These are phyloP conservation scores for Sebastes cheni DNA, from an alignment of 2,797 vertebrate genomes.

Conservation along the genomic window DNA sequence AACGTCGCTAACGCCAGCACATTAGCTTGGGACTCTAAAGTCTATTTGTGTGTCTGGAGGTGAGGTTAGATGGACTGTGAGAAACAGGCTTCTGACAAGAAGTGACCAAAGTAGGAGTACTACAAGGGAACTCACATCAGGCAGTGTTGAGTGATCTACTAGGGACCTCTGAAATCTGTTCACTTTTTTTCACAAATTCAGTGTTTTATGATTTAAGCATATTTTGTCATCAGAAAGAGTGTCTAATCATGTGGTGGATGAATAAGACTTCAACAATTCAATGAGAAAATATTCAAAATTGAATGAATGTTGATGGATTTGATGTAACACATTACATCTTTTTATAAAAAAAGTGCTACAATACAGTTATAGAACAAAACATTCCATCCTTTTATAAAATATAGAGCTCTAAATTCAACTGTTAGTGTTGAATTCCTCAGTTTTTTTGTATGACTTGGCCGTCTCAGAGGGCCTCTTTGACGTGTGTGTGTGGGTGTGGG, in stretches of 20 bases:
- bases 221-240: not conserved
- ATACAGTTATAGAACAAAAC: not conserved
- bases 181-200: not conserved
- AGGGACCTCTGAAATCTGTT: too few species aligned
- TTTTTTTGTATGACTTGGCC: too few species aligned
- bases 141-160: not conserved
- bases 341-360: not conserved
- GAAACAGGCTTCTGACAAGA: not conserved
- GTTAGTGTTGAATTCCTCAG: too few species aligned
- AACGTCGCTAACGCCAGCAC: not conserved
- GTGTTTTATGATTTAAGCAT: not conserved
- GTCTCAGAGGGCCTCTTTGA: too few species aligned
- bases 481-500: not conserved
- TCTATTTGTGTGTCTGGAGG: conserved; percentile 23
- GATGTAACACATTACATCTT: not conserved
- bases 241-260: not conserved
- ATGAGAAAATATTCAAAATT: not conserved
- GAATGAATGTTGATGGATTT: not conserved
- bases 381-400: not conserved
- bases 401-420: too few species aligned
- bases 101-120: not conserved
- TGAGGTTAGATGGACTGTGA: not conserved
- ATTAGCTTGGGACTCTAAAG: not conserved
- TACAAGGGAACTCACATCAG: not conserved
- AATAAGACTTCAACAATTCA: not conserved